Evolutionary conservation across 92 coral and sea anemone genomes (phyloP), one percentile per base, ranked within the genome.

Genomic region (Chrysogorgia sp.): DNA sequence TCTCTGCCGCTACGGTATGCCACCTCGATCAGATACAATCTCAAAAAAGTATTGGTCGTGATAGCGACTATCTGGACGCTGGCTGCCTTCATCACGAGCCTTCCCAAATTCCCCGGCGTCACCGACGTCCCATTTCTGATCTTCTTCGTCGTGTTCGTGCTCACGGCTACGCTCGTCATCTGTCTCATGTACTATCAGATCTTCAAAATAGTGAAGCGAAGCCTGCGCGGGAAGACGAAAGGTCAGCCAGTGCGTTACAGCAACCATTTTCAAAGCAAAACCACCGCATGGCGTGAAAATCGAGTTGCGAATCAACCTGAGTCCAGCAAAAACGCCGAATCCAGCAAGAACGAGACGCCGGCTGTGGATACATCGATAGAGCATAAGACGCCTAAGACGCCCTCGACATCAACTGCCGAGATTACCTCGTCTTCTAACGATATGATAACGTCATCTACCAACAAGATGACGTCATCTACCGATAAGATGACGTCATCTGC

Each of bases 31-130:
- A 83, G 86, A 64, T 88, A 82, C 71, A 90, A 90, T 26, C 76
- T 82, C 26, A 80, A 84, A 60, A 80, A 80, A 81, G 86, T 89
- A 21, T 71, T 35, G 19, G 35, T 65, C 2, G 90, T 63, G 14
- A 92, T 87, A 32, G 78, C 86, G 0, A 62, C 84, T 9, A 75
- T 92, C 33, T 92, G 97, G 97, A 34, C 43, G 13, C 10, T 85
- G 59, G 84, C 93, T 1, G 74, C 87, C 32, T 76, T 89, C 58
- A 86, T 87, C 49, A 92, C 93, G 31, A 87, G 91, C 67, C 29
- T 89, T 10, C 97, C 97, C 0, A 87, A 85, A 60, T 89, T 92
- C 71, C 97, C 97, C 2, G 97, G 97, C 22, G 97, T 92, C 33
- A 84, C 83, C 40, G 93, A 87, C 81, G 71, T 81, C 30, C 85